A percentile compares a stretch with the other conserved stretches of the same genome.
Evolutionary conservation across 2,113 vertebrate species (phyloP).

Genomic region (Myiopsitta monachus): DNA sequence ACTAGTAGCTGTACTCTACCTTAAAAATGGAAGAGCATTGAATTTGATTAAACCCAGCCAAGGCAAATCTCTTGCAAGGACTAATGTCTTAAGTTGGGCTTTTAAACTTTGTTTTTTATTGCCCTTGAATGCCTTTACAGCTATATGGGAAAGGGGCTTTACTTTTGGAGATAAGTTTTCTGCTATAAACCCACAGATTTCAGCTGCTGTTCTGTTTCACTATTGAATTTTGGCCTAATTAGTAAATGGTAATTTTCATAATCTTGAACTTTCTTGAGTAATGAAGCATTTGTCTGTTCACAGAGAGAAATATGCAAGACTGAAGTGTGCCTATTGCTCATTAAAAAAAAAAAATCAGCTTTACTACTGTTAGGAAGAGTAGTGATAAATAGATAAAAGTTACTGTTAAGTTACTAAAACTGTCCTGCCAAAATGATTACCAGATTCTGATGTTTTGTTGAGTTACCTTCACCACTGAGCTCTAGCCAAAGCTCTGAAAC

Average conservation of each 20-base stretch:
- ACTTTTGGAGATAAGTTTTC: not conserved
- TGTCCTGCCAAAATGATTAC: not conserved
- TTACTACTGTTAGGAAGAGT: not conserved
- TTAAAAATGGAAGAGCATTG: not conserved
- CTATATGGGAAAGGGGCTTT: not conserved
- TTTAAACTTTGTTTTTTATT: not conserved
- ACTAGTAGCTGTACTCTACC: not conserved
- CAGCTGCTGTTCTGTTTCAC: not conserved
- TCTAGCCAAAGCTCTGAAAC: not conserved
- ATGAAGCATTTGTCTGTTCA: not conserved
- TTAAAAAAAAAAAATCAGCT: not conserved
- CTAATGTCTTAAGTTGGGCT: not conserved
- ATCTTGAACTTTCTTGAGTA: not conserved
- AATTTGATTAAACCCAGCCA: not conserved
- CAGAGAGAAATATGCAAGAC: not conserved
- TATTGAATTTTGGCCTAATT: not conserved
- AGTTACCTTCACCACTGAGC: not conserved
- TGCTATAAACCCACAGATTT: not conserved
- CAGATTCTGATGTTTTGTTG: not conserved
- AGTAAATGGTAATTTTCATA: not conserved
- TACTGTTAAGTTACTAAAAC: not conserved
- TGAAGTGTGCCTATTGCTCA: not conserved
- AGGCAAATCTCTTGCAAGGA: not conserved
- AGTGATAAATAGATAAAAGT: not conserved
- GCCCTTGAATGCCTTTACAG: not conserved